Evolutionary conservation across 2,113 vertebrate species (phyloP).

Genomic region (Clarias batrachus): DNA sequence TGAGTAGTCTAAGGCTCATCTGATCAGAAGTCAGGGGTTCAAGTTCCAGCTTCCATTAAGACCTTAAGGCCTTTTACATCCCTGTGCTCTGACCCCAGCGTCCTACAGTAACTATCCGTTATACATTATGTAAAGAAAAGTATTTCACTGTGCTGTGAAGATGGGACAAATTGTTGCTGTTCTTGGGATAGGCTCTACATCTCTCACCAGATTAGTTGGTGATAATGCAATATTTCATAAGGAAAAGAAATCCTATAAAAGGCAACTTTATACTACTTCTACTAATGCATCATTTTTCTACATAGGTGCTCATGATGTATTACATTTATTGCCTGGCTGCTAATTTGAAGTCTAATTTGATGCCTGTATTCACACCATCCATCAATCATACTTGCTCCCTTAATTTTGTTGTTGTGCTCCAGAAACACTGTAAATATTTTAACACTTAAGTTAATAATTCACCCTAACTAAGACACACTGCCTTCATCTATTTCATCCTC

Average conservation of each 20-base stretch:
- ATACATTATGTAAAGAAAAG: no score
- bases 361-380: neutral
- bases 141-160: no score
- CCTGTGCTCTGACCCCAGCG: no score
- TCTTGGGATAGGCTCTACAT: neutral
- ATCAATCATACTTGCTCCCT: neutral
- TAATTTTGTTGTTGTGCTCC: neutral
- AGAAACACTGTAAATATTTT: neutral
- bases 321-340: neutral
- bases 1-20: no score
- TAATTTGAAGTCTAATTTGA: neutral
- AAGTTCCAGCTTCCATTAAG: no score
- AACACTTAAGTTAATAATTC: neutral
- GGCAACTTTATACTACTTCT: neutral
- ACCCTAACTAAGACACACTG: constrained; percentile 2
- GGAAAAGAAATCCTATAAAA: neutral
- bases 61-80: no score
- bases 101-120: no score
- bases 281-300: neutral
- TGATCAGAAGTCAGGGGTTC: no score
- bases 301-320: neutral
- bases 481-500: constrained; percentile 13
- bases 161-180: neutral
- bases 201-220: neutral
- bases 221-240: neutral